These are phyloP conservation scores for Actias luna DNA, from an alignment of 2,888 invertebrate species.

Conservation along the genomic window DNA sequence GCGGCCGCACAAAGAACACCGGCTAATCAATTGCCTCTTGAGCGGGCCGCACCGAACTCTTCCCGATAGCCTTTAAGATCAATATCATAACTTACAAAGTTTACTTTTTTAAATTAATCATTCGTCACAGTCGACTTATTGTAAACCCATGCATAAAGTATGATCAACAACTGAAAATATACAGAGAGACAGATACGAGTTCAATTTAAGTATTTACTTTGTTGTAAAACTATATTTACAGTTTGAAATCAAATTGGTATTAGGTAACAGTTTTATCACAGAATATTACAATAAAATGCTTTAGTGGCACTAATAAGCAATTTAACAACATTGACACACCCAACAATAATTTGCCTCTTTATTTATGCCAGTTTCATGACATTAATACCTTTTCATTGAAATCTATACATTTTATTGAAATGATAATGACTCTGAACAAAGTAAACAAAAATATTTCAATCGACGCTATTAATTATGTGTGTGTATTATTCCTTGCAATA, in stretches of 20 bases:
- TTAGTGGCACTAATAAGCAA: not conserved
- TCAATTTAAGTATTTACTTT: not conserved
- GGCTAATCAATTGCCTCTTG: conserved; percentile 76
- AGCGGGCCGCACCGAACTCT: conserved; percentile 47
- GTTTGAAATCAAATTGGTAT: too few relatives aligned
- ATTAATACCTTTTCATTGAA: too few relatives aligned
- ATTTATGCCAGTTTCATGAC: too few relatives aligned
- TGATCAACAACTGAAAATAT: not conserved
- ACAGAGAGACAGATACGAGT: not conserved
- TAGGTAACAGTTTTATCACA: too few relatives aligned
- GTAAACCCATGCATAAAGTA: not conserved
- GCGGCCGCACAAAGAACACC: conserved; percentile 68
- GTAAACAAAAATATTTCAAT: too few relatives aligned
- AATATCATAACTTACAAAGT: conserved; percentile 24
- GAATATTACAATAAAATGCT: not conserved
- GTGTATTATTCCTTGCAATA: too few relatives aligned
- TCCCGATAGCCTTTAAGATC: conserved; percentile 26
- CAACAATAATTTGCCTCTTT: too few relatives aligned
- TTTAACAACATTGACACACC: too few relatives aligned
- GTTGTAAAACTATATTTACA: too few relatives aligned
- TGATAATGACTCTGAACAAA: too few relatives aligned
- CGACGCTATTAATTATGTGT: too few relatives aligned
- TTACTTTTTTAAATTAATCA: conserved; percentile 9
- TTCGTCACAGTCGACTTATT: conserved; percentile 4
- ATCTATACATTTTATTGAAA: too few relatives aligned